Base-by-base conservation (phyloP, 2,888 invertebrate species). In the Calliscelio sp. region DNA sequence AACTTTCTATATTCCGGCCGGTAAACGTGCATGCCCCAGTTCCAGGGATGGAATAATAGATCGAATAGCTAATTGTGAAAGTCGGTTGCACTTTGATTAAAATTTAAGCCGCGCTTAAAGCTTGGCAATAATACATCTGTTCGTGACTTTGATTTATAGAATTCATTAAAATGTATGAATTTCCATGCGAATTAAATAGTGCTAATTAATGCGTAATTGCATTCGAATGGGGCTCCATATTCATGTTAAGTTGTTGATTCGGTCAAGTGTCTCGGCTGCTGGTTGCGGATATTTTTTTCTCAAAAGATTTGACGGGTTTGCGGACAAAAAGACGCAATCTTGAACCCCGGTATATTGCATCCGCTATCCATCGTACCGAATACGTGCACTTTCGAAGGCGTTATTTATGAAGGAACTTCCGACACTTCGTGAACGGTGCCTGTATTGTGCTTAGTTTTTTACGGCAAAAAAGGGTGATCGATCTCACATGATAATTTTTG, bases 401-500 rank as follows among this genome's bases (percentile, higher is more conserved):
- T 81, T 75, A 81, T 81, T 81, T 81, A 81, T 81, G 81, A 70
- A 75, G 75, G 49, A 81, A 81, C 81, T 75, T 75, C 75, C 75
- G 75, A 75, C 75, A 75, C 63, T 70, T 70, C 38, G 81, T 70
- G 70, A 51, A 57, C 55, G 53, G 18, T 25, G 53, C 44, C 57
- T 24, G 53, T 61, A 70, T 68, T 65, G 61, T 61, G 55, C 65
- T 70, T 68, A 70, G 53, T 77, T 81, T 77, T 81, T 75, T 38
- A 61, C 44, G 20, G 59, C 24, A 70, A 75, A 70, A 75, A n/a
- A 70, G 28, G 46, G 35, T 80, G 81, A 84, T 86, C 74, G 84
- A 87, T 84, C 80, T 80, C 61, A 61, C 68, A 74, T 78, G 77
- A 87, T 84, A 77, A 86, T 77, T 86, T 86, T 81, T 61, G 55